A percentile compares a stretch with the other conserved stretches of the same genome.
Evolutionary conservation across 2,113 vertebrate species (phyloP).

Genomic region (Felis chaus): DNA sequence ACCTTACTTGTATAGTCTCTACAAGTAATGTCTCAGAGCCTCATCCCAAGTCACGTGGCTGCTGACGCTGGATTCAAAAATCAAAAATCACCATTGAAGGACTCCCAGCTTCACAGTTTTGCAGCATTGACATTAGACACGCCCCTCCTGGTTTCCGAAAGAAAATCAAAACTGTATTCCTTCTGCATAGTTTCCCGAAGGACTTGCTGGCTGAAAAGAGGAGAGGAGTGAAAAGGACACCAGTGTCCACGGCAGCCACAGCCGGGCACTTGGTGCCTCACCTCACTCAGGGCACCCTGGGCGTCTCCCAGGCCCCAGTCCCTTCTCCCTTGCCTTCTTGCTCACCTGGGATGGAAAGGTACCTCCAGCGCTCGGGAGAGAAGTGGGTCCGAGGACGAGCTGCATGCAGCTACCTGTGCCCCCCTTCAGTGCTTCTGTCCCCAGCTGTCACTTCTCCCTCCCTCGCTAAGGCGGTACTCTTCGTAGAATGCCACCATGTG

Average conservation of each 20-base stretch:
- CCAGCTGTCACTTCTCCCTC: not conserved
- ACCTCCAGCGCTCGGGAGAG: not conserved
- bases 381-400: not conserved
- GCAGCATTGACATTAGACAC: not conserved
- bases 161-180: not conserved
- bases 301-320: not conserved
- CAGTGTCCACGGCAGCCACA: not conserved
- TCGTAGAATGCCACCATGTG: fast-evolving
- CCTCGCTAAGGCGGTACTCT: fast-evolving
- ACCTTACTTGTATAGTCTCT: not conserved
- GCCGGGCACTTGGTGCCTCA: not conserved
- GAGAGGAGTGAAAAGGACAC: not conserved
- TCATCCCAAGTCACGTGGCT: not conserved
- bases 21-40: not conserved
- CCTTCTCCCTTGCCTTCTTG: not conserved
- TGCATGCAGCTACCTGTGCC: not conserved
- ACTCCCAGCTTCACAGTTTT: not conserved
- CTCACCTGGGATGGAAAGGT: not conserved
- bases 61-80: not conserved
- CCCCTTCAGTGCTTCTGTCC: not conserved
- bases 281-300: not conserved
- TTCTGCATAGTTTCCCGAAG: not conserved
- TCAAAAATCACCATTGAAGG: not conserved
- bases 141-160: not conserved
- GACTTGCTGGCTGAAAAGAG: not conserved